A percentile compares a stretch with the other conserved stretches of the same genome.
Evolutionary conservation across 2,888 invertebrate species (phyloP).

Genomic region (Tetragnatha montana): DNA sequence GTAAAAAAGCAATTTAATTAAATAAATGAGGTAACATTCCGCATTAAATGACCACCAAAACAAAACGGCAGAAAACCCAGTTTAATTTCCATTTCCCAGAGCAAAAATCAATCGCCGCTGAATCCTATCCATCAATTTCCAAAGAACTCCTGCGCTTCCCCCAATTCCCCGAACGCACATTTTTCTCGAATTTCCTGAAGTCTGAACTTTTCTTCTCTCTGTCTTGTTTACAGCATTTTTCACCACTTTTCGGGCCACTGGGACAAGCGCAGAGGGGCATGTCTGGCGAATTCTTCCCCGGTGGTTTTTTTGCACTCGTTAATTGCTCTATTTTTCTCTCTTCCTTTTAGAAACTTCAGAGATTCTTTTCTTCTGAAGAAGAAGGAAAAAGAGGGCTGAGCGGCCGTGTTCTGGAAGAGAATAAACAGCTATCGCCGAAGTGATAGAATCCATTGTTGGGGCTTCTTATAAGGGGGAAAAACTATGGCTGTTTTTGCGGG

Average conservation of each 20-base stretch:
- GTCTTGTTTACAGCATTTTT: constrained; percentile 32
- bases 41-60: not conserved
- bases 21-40: not conserved
- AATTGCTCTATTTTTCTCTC: constrained; percentile 13
- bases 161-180: constrained; percentile 17
- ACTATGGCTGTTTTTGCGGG: not conserved
- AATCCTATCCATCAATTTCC: not conserved
- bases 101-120: not conserved
- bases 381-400: not conserved
- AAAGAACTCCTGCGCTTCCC: constrained; percentile 7
- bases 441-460: not conserved
- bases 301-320: constrained; percentile 25
- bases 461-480: not conserved
- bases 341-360: not conserved
- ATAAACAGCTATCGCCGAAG: not conserved
- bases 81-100: constrained; percentile 10
- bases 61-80: not conserved
- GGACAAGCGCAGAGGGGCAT: constrained; percentile 12
- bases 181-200: constrained; percentile 34
- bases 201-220: constrained; percentile 31
- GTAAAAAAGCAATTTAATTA: not conserved
- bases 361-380: not conserved
- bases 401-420: not conserved
- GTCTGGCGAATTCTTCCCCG: constrained; percentile 9
- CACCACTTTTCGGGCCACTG: constrained; percentile 41